Evolutionary conservation across 2,888 invertebrate genomes (phyloP).

Genomic region (Cordilura impudica): DNA sequence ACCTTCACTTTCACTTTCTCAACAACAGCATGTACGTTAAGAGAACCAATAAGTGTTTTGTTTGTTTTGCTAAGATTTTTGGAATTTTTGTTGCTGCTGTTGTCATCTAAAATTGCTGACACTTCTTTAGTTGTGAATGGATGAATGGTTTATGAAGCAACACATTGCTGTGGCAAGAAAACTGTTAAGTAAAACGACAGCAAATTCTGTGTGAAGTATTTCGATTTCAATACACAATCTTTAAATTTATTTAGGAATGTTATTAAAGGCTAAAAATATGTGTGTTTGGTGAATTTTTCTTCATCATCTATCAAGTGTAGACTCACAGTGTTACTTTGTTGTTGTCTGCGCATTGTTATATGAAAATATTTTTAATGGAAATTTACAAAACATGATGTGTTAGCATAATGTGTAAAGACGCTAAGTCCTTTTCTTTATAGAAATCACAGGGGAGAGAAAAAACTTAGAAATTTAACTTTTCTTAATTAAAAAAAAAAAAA

Average conservation of each 20-base stretch:
- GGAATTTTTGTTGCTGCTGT: background rate
- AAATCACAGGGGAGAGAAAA: too few species aligned
- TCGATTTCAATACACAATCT: too few species aligned
- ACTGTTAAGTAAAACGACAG: background rate
- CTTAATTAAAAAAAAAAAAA: too few species aligned
- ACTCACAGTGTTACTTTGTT: background rate
- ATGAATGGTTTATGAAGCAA: background rate
- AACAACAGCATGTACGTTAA: background rate
- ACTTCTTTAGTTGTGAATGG: background rate
- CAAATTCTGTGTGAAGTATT: background rate
- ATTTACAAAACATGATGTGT: too few species aligned
- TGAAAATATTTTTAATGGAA: slow-evolving; percentile 50
- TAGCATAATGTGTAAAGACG: too few species aligned
- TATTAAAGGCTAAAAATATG: too few species aligned
- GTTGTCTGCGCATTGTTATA: slow-evolving; percentile 27
- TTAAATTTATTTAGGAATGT: background rate
- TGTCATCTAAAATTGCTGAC: slow-evolving; percentile 11
- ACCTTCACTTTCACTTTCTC: background rate
- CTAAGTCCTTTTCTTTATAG: too few species aligned
- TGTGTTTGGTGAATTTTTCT: too few species aligned
- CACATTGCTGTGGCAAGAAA: background rate
- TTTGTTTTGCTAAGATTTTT: background rate
- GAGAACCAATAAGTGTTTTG: slow-evolving; percentile 9
- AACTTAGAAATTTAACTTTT: too few species aligned
- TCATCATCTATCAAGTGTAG: too few species aligned